Evolutionary conservation across 2,888 invertebrate genomes (phyloP).

Genomic region (Shargacucullia verbasci): DNA sequence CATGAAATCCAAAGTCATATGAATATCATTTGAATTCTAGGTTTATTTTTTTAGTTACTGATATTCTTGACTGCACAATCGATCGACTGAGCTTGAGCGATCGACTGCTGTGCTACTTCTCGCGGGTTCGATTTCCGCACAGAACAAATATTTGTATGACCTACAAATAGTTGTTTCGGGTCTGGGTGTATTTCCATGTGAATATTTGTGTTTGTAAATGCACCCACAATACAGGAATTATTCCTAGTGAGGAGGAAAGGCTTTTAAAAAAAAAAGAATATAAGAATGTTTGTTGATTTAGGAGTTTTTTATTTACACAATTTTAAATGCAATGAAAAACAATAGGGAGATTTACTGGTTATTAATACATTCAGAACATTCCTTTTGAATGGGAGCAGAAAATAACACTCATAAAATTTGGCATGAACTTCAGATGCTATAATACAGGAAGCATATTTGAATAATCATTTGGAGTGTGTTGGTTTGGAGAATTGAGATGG

Average conservation of each 20-base stretch:
- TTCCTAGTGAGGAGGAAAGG: too few relatives aligned
- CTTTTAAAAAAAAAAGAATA: too few relatives aligned
- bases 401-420: slow-evolving; percentile 32
- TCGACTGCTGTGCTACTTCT: too few relatives aligned
- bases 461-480: slow-evolving; percentile 34
- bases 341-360: slow-evolving; percentile 10
- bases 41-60: background rate
- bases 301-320: background rate
- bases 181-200: too few relatives aligned
- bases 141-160: too few relatives aligned
- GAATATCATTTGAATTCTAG: background rate
- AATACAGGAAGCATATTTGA: slow-evolving; percentile 12
- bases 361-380: slow-evolving; percentile 8
- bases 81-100: too few relatives aligned
- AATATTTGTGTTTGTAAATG: too few relatives aligned
- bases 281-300: background rate
- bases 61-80: too few relatives aligned
- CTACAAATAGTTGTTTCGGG: too few relatives aligned
- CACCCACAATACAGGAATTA: too few relatives aligned
- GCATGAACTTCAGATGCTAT: slow-evolving; percentile 21
- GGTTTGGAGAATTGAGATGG: background rate
- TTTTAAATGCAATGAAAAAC: slow-evolving; percentile 1
- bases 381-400: background rate
- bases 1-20: background rate
- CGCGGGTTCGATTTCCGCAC: too few relatives aligned